These are phyloP conservation scores for Scomberomorus guttatus DNA, from an alignment of 2,797 vertebrate genomes.

Conservation along the genomic window DNA sequence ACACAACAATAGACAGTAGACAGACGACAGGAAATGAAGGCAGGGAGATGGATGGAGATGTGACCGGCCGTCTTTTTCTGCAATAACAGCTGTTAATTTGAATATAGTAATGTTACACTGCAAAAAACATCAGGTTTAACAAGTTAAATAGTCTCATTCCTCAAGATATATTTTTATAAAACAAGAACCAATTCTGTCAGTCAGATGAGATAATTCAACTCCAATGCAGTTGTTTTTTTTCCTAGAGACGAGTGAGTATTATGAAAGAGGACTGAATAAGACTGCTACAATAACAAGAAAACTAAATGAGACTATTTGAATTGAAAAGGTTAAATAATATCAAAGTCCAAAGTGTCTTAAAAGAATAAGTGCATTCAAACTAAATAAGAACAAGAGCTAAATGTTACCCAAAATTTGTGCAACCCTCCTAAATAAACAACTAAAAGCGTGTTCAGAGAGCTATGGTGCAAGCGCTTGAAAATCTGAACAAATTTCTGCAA, in stretches of 20 bases:
- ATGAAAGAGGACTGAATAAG: not conserved
- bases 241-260: too few relatives aligned
- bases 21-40: constrained; percentile 10
- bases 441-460: not conserved
- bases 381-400: not conserved
- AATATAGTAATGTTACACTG: not conserved
- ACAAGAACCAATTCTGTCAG: too few relatives aligned
- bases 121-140: not conserved
- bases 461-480: not conserved
- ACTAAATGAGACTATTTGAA: too few relatives aligned
- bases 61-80: not conserved
- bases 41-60: not conserved
- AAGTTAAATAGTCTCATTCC: not conserved
- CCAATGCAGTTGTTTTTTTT: too few relatives aligned
- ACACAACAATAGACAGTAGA: not conserved
- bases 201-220: too few relatives aligned
- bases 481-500: not conserved
- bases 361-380: not conserved
- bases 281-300: too few relatives aligned
- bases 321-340: not conserved
- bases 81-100: not conserved
- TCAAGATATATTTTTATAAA: not conserved
- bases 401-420: not conserved
- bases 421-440: not conserved
- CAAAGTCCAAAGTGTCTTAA: not conserved